Base-by-base conservation (phyloP, 2,113 vertebrate genomes). In the Rhynchopsitta pachyrhyncha region DNA sequence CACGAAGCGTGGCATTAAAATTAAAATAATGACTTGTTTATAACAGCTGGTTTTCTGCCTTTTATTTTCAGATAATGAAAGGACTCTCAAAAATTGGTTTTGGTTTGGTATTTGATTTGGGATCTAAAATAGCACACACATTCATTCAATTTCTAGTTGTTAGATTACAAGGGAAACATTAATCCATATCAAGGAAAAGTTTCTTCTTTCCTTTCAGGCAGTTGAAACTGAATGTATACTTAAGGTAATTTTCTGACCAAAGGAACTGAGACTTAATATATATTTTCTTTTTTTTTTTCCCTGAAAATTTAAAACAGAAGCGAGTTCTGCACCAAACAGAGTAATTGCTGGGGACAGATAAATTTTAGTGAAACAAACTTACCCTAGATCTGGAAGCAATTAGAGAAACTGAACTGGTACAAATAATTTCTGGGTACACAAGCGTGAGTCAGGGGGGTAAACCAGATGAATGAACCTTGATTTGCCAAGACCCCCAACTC, bases 171-270 rank as follows among this genome's bases (percentile, higher is more conserved):
- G 86, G 92, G 60, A 92, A 87, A 86, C 69, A 86, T 75, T 80
- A 5, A 76, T 97, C 69, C 83, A 8, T 90, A 90, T 71, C 44
- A 96, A 84, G 76, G 31, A 88, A 81, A 95, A 90, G 52, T 76
- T 88, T 87, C 86, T 94, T 90, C 52, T 88, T 82, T 76, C 55
- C 71, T 62, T 90, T 88, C 29, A 94, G 77, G 68, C 70, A 80
- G 16, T 92, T 97, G 91, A 92, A 93, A 82, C 78, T 92, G 53
- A 94, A 69, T 97, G 62, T 94, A 52, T 96, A 88, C 64, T 95
- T 97, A 75, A 52, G 49, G 13, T 96, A 92, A 97, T 97, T 97
- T 97, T 96, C 83, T 96, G 92, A 95, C 87, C 77, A 73, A 88
- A 93, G 77, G 71, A 96, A 90, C 67, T 31, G 71, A 92, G 71